Percentiles rank a stretch among this genome's conserved stretches.
phyloP scores from a whole-genome alignment of 2,113 vertebrate species.

The Pseudonaja textilis region DNA sequence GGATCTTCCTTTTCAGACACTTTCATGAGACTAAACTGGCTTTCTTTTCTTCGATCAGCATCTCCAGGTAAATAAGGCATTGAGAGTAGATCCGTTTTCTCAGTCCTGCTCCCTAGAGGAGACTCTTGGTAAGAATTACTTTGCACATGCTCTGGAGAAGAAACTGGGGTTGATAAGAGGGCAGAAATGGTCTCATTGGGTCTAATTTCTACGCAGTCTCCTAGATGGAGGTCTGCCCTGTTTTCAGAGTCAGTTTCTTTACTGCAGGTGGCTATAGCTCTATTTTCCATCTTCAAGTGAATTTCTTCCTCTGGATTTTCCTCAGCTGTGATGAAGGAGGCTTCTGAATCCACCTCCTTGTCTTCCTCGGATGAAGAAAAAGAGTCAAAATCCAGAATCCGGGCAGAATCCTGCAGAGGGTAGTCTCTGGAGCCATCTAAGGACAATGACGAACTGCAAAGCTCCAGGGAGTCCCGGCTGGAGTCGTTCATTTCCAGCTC shows the following conservation, averaged over 20 bases:
- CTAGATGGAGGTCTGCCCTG: conserved; percentile 54
- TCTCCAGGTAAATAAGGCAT: conserved; percentile 57
- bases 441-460: conserved; percentile 59
- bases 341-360: conserved; percentile 52
- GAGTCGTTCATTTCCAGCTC: conserved; percentile 66
- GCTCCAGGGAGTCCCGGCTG: conserved; percentile 61
- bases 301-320: conserved; percentile 57
- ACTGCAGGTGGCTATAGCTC: conserved; percentile 56
- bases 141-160: conserved; percentile 59
- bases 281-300: conserved; percentile 60
- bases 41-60: conserved; percentile 52
- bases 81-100: conserved; percentile 55
- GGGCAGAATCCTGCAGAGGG: conserved; percentile 21
- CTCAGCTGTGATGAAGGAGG: conserved; percentile 45
- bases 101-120: conserved; percentile 57
- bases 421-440: conserved; percentile 48
- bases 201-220: conserved; percentile 57
- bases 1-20: conserved; percentile 67
- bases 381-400: conserved; percentile 61
- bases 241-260: conserved; percentile 58
- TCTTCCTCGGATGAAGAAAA: conserved; percentile 59
- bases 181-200: conserved; percentile 50
- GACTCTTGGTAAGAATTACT: conserved; percentile 36
- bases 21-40: conserved; percentile 60
- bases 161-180: conserved; percentile 52